A percentile compares a stretch with the other conserved stretches of the same genome.
These are phyloP conservation scores for Drosophila gaucha DNA, from an alignment of 2,888 invertebrate genomes.

Conservation along the genomic window DNA sequence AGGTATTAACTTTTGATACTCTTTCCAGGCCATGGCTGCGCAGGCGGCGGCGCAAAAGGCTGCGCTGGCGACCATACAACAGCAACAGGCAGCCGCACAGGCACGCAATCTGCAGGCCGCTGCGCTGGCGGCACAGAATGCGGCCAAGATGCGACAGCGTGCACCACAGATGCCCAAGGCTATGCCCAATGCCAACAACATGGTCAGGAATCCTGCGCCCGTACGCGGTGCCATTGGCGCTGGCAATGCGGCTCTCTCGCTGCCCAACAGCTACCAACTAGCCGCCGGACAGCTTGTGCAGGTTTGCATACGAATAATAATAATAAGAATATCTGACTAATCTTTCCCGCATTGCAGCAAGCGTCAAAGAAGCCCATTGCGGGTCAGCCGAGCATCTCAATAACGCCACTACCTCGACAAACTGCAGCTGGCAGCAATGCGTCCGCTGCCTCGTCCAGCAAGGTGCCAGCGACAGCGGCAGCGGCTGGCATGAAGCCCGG, in stretches of 20 bases:
- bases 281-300: constrained; percentile 83
- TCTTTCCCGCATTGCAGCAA: constrained; percentile 33
- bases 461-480: constrained; percentile 69
- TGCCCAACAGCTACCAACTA: constrained; percentile 84
- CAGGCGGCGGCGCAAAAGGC: constrained; percentile 85
- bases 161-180: constrained; percentile 76
- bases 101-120: constrained; percentile 83
- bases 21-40: constrained; percentile 84
- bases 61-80: constrained; percentile 83
- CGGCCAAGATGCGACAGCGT: constrained; percentile 82
- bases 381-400: constrained; percentile 94
- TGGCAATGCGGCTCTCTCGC: constrained; percentile 80
- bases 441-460: constrained; percentile 84
- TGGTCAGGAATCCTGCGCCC: constrained; percentile 76
- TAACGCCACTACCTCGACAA: constrained; percentile 93
- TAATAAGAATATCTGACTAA: constrained; percentile 11
- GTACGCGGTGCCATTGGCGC: constrained; percentile 78
- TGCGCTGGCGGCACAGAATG: constrained; percentile 82
- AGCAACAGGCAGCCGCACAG: constrained; percentile 82
- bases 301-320: too few relatives aligned
- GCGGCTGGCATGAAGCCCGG: constrained; percentile 85
- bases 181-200: constrained; percentile 63
- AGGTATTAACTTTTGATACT: not conserved
- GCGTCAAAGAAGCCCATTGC: constrained; percentile 81
- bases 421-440: constrained; percentile 87